These are phyloP conservation scores for Schlechtendalia chinensis DNA, from an alignment of 1,140 invertebrate genomes.

Conservation along the genomic window DNA sequence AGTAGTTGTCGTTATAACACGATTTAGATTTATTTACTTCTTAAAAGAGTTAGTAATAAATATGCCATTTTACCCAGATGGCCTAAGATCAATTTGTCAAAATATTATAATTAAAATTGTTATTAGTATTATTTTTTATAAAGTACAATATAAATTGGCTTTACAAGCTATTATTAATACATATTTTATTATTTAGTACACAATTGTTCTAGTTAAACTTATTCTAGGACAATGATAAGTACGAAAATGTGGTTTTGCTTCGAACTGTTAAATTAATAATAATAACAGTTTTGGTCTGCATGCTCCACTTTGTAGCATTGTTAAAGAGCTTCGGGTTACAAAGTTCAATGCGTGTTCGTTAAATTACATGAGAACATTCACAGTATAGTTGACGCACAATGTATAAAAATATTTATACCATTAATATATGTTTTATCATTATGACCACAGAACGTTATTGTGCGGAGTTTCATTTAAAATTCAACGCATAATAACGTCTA, in stretches of 20 bases:
- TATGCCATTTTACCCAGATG: not conserved
- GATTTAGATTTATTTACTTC: not conserved
- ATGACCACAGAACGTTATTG: not conserved
- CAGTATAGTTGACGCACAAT: not conserved
- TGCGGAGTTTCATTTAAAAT: too few relatives aligned
- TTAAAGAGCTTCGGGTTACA: not conserved
- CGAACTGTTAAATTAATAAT: slow-evolving; percentile 9
- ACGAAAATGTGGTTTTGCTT: too few relatives aligned
- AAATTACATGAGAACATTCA: not conserved
- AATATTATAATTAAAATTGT: not conserved
- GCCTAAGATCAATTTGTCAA: not conserved
- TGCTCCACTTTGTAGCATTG: not conserved
- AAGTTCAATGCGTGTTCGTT: not conserved
- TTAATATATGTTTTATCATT: too few relatives aligned
- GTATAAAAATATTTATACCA: not conserved
- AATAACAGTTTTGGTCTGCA: not conserved
- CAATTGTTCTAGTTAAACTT: not conserved
- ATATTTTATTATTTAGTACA: not conserved
- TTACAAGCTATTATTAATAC: not conserved
- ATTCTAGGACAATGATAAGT: not conserved
- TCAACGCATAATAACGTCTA: too few relatives aligned
- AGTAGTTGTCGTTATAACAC: not conserved
- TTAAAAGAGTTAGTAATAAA: not conserved
- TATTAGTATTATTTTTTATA: not conserved
- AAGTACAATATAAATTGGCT: not conserved